These are phyloP conservation scores for Hydrolagus affinis DNA, from an alignment of 2,113 vertebrate genomes.

Conservation along the genomic window DNA sequence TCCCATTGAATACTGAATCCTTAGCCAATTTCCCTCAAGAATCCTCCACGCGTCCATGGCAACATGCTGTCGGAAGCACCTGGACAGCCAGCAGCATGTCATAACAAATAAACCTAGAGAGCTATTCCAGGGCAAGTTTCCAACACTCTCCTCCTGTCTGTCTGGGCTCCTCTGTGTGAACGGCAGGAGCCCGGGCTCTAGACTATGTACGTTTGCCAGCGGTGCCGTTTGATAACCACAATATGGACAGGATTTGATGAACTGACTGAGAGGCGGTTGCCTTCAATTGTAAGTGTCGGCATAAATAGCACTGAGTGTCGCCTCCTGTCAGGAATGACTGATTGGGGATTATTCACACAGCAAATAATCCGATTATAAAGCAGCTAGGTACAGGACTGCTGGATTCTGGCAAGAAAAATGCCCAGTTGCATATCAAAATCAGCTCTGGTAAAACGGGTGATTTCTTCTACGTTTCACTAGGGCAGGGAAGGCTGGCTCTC, in stretches of 20 bases:
- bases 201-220: background rate
- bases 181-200: background rate
- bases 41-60: background rate
- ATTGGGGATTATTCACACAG: slow-evolving; percentile 1
- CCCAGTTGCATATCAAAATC: background rate
- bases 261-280: background rate
- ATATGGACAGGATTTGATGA: slow-evolving; percentile 26
- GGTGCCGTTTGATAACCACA: slow-evolving; percentile 13
- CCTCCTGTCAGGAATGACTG: slow-evolving; percentile 18
- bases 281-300: slow-evolving; percentile 20
- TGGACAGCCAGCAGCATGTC: background rate
- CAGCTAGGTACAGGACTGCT: background rate
- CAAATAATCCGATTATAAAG: slow-evolving; percentile 10
- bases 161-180: background rate
- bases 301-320: background rate
- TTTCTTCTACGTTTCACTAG: too few species aligned
- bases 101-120: background rate
- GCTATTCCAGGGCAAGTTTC: background rate
- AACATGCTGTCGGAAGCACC: background rate
- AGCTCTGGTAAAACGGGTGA: background rate
- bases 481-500: too few species aligned
- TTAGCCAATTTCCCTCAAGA: background rate
- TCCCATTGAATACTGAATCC: too few species aligned
- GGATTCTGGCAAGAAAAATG: too few species aligned
- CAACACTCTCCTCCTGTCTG: background rate